Evolutionary conservation across 2,888 invertebrate species (phyloP).

Genomic region (Agriopis aurantiaria): DNA sequence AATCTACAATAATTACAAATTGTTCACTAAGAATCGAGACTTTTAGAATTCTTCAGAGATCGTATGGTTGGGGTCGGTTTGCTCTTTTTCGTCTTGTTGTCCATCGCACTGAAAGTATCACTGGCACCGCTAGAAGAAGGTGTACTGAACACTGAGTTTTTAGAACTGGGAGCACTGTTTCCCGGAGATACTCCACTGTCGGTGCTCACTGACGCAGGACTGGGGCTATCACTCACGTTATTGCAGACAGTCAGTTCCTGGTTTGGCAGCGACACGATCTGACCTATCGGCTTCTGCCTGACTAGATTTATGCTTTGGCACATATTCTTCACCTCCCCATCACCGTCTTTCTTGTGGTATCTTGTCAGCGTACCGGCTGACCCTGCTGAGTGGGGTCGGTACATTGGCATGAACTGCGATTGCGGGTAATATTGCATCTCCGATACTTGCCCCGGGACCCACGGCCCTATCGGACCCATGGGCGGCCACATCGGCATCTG

Average conservation of each 20-base stretch:
- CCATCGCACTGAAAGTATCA: slow-evolving; percentile 62
- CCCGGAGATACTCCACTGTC: slow-evolving; percentile 81
- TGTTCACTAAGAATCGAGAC: slow-evolving; percentile 76
- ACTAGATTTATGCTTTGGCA: slow-evolving; percentile 85
- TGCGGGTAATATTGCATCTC: slow-evolving; percentile 82
- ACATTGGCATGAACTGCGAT: slow-evolving; percentile 78
- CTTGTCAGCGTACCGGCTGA: slow-evolving; percentile 81
- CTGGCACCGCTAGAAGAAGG: slow-evolving; percentile 55
- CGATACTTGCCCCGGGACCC: slow-evolving; percentile 72
- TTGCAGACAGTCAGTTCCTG: slow-evolving; percentile 82
- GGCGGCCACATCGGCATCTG: slow-evolving; percentile 81
- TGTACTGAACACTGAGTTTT: slow-evolving; percentile 71
- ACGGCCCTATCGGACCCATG: slow-evolving; percentile 75
- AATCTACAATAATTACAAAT: slow-evolving; percentile 85
- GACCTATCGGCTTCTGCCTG: slow-evolving; percentile 82
- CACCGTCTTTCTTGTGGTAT: slow-evolving; percentile 76
- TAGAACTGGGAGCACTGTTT: slow-evolving; percentile 75
- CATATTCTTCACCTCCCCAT: slow-evolving; percentile 73
- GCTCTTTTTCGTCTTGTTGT: slow-evolving; percentile 74
- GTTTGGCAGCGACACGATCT: slow-evolving; percentile 78
- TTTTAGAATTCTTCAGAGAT: slow-evolving; percentile 82
- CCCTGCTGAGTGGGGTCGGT: slow-evolving; percentile 79
- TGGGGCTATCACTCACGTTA: slow-evolving; percentile 75
- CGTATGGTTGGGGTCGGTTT: slow-evolving; percentile 68
- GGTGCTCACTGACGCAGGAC: slow-evolving; percentile 78